Evolutionary conservation across 2,888 invertebrate species (phyloP).

Genomic region (Petrophora chlorosata): DNA sequence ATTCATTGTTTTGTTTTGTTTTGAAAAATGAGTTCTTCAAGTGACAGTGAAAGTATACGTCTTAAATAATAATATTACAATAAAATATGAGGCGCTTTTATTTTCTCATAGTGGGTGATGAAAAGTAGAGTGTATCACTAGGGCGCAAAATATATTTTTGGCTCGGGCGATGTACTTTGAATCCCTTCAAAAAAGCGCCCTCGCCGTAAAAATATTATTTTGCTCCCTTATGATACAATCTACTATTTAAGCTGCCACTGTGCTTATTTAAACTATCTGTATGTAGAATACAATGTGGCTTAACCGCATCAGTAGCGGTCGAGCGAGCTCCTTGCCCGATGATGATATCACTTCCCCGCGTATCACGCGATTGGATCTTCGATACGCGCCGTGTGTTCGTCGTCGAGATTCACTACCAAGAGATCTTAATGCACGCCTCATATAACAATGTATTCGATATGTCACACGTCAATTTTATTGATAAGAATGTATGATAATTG

Average conservation of each 20-base stretch:
- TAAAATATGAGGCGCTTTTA: no score
- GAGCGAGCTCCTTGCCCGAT: slow-evolving; percentile 33
- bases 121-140: no score
- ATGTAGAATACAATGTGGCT: slow-evolving; percentile 18
- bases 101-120: no score
- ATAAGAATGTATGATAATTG: slow-evolving; percentile 51
- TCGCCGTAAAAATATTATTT: no score
- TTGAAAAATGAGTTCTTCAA: no score
- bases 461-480: slow-evolving; percentile 63
- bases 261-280: slow-evolving; percentile 17
- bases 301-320: slow-evolving; percentile 18
- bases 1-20: no score
- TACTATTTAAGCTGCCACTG: slow-evolving; percentile 3
- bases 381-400: slow-evolving; percentile 49
- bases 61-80: no score
- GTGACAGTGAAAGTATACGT: no score
- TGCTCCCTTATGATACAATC: no score
- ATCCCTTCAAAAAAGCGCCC: no score
- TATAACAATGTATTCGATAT: slow-evolving; percentile 63
- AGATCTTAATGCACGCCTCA: slow-evolving; percentile 60
- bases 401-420: slow-evolving; percentile 46
- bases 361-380: slow-evolving; percentile 67
- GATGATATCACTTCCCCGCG: slow-evolving; percentile 59
- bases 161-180: no score
- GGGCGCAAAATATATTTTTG: no score